phyloP scores from a whole-genome alignment of 1,140 invertebrate genomes.

The Bathynomus jamesi region DNA sequence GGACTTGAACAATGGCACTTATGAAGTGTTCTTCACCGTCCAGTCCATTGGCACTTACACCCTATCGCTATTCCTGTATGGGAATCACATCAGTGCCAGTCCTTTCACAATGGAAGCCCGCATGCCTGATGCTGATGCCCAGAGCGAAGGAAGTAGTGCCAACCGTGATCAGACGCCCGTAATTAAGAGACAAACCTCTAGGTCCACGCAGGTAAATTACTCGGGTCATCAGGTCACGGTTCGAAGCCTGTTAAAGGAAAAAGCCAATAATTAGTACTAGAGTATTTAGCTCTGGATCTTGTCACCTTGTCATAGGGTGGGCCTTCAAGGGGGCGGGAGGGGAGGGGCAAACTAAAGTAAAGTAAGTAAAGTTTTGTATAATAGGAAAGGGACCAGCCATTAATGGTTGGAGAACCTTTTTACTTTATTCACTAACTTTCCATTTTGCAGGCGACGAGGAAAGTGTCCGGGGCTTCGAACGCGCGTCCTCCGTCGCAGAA shows the following conservation, averaged over 20 bases:
- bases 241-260: too few relatives aligned
- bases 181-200: conserved; percentile 28
- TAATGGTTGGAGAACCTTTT: too few relatives aligned
- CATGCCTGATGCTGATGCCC: conserved; percentile 10
- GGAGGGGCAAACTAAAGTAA: too few relatives aligned
- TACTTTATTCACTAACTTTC: too few relatives aligned
- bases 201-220: conserved; percentile 19
- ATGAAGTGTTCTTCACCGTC: conserved; percentile 46
- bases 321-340: too few relatives aligned
- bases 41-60: conserved; percentile 44
- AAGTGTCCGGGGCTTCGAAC: background rate
- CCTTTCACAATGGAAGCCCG: conserved; percentile 43
- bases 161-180: conserved; percentile 38
- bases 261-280: too few relatives aligned
- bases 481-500: conserved; percentile 16
- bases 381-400: too few relatives aligned
- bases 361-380: too few relatives aligned
- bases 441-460: background rate
- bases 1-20: conserved; percentile 48
- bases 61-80: conserved; percentile 46
- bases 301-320: too few relatives aligned
- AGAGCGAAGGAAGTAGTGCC: conserved; percentile 38
- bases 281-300: too few relatives aligned
- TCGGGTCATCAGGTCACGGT: conserved; percentile 40
- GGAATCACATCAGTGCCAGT: conserved; percentile 46